These are phyloP conservation scores for Hafferia zeledoni DNA, from an alignment of 2,797 vertebrate species.

Conservation along the genomic window DNA sequence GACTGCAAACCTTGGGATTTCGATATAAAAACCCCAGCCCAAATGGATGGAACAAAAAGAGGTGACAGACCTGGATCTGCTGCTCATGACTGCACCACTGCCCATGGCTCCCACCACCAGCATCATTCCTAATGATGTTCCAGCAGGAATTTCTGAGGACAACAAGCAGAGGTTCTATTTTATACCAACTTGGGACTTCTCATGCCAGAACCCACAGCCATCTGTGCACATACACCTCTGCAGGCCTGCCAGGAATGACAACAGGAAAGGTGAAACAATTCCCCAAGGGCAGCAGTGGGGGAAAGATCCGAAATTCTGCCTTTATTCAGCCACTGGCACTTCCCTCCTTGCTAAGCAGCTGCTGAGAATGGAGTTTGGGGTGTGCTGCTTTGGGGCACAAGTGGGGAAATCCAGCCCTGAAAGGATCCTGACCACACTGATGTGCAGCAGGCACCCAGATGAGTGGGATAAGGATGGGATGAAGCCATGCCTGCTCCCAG, in stretches of 20 bases:
- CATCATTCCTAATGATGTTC: background rate
- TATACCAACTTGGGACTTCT: rapidly evolving
- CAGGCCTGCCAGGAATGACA: background rate
- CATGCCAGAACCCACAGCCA: background rate
- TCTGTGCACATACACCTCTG: background rate
- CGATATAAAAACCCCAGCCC: background rate
- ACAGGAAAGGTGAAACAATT: background rate
- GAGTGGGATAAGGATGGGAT: rapidly evolving
- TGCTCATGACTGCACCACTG: rapidly evolving
- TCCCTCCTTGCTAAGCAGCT: background rate
- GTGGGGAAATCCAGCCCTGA: background rate
- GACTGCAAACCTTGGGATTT: rapidly evolving
- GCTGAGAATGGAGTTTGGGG: rapidly evolving
- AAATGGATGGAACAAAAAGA: background rate
- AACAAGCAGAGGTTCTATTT: background rate
- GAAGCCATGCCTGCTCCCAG: background rate
- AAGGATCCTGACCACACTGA: background rate
- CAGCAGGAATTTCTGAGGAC: background rate
- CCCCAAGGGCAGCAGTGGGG: rapidly evolving
- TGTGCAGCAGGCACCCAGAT: background rate
- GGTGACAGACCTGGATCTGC: background rate
- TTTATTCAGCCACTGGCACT: rapidly evolving
- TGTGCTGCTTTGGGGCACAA: background rate
- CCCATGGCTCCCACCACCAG: background rate
- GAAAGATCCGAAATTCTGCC: background rate